phyloP scores from a whole-genome alignment of 2,113 vertebrate species.

The Pomatorhinus ruficollis region DNA sequence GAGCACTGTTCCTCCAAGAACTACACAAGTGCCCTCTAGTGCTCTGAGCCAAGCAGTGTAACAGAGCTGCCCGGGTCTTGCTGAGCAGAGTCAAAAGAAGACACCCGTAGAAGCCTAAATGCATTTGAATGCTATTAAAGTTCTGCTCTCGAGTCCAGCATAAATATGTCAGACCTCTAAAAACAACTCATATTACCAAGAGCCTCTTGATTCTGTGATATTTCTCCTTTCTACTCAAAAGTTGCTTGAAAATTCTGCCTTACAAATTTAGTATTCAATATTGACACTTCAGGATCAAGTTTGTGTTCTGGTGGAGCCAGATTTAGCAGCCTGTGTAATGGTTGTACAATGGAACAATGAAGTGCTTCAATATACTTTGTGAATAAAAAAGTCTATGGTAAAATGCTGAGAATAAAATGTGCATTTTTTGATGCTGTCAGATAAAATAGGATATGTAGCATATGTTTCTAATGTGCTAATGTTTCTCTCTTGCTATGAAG shows the following conservation, averaged over 20 bases:
- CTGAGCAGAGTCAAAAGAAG: neutral
- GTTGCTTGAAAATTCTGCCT: neutral
- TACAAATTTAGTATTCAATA: neutral
- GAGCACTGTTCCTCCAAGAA: neutral
- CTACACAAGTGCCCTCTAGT: slow-evolving; percentile 52
- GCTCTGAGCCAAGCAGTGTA: neutral
- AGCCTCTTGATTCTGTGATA: neutral
- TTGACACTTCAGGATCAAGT: neutral
- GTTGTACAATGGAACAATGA: neutral
- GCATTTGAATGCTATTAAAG: neutral
- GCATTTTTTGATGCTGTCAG: neutral
- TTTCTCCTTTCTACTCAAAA: neutral
- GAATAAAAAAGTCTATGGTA: neutral
- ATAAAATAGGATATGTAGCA: neutral
- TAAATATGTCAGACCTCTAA: neutral
- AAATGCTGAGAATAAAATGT: neutral
- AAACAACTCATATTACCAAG: neutral
- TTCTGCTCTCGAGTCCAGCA: neutral
- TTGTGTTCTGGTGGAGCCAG: neutral
- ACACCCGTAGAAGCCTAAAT: neutral
- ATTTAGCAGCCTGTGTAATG: accelerated
- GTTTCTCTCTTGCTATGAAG: neutral
- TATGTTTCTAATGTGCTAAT: neutral
- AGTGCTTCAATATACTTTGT: neutral
- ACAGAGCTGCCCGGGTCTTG: neutral